These are phyloP conservation scores for Neopelma chrysocephalum DNA, from an alignment of 2,797 vertebrate species.

Conservation along the genomic window DNA sequence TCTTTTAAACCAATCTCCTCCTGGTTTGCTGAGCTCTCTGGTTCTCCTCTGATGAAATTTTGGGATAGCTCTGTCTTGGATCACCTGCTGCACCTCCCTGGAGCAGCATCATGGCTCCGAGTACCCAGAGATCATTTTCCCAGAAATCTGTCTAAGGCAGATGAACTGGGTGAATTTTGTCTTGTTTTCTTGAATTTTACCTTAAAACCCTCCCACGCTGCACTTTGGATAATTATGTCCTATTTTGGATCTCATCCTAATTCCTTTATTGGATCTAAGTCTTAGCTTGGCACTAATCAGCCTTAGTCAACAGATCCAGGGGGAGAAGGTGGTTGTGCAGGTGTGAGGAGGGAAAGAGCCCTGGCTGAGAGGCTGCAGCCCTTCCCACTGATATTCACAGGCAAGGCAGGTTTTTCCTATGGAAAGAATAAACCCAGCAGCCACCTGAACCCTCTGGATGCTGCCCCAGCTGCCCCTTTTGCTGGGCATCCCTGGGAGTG, in stretches of 20 bases:
- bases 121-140: not conserved
- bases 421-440: not conserved
- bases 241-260: slow-evolving; percentile 5
- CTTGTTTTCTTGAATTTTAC: not conserved
- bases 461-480: not conserved
- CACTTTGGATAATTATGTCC: not conserved
- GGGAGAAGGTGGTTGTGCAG: not conserved
- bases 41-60: not conserved
- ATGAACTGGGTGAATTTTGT: not conserved
- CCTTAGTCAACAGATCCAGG: not conserved
- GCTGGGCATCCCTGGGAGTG: not conserved
- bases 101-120: not conserved
- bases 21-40: not conserved
- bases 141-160: not conserved
- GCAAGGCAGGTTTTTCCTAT: not conserved
- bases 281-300: not conserved
- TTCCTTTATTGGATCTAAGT: slow-evolving; percentile 8
- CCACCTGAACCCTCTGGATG: not conserved
- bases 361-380: not conserved
- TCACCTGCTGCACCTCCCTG: not conserved
- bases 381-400: no score
- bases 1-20: not conserved
- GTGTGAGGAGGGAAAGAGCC: not conserved
- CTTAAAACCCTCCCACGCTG: not conserved
- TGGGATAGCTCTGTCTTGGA: not conserved